phyloP scores from a whole-genome alignment of 1,140 invertebrate species.

The Danaus melanippus region DNA sequence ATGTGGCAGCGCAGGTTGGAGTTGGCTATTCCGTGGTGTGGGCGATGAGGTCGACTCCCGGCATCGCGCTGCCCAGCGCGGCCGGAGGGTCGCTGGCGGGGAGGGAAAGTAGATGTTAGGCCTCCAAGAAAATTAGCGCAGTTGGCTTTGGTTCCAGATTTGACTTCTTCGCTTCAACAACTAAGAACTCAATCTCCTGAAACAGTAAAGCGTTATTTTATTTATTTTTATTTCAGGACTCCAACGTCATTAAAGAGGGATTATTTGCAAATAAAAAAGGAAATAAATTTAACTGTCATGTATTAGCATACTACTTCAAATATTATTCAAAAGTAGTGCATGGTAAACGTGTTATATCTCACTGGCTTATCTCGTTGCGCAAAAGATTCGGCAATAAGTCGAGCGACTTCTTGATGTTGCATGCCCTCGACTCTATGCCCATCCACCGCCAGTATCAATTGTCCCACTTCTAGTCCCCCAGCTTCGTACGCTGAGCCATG shows the following conservation, averaged over 20 bases:
- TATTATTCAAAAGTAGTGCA: too few relatives aligned
- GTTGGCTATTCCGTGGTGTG: slow-evolving; percentile 72
- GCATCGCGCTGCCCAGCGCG: slow-evolving; percentile 74
- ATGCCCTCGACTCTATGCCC: slow-evolving; percentile 89
- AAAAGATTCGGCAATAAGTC: slow-evolving; percentile 91
- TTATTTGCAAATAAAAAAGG: not conserved
- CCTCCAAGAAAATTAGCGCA: slow-evolving; percentile 88
- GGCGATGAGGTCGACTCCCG: slow-evolving; percentile 75
- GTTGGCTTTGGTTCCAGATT: slow-evolving; percentile 91
- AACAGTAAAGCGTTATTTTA: slow-evolving; percentile 14
- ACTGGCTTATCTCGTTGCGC: slow-evolving; percentile 83
- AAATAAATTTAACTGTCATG: slow-evolving; percentile 3
- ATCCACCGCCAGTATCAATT: slow-evolving; percentile 94
- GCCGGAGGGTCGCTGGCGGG: slow-evolving; percentile 80
- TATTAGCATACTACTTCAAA: not conserved
- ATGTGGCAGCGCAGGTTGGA: slow-evolving; percentile 72
- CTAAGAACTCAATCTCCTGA: slow-evolving; percentile 90
- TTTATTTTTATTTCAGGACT: too few relatives aligned
- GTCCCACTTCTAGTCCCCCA: slow-evolving; percentile 92
- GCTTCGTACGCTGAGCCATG: slow-evolving; percentile 94
- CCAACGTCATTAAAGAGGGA: not conserved
- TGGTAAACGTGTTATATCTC: not conserved
- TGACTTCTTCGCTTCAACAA: slow-evolving; percentile 90
- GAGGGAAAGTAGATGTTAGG: slow-evolving; percentile 88
- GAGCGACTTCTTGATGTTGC: slow-evolving; percentile 86